A percentile compares a stretch with the other conserved stretches of the same genome.
phyloP scores from a whole-genome alignment of 2,797 vertebrate genomes.

The Apogon talboti region DNA sequence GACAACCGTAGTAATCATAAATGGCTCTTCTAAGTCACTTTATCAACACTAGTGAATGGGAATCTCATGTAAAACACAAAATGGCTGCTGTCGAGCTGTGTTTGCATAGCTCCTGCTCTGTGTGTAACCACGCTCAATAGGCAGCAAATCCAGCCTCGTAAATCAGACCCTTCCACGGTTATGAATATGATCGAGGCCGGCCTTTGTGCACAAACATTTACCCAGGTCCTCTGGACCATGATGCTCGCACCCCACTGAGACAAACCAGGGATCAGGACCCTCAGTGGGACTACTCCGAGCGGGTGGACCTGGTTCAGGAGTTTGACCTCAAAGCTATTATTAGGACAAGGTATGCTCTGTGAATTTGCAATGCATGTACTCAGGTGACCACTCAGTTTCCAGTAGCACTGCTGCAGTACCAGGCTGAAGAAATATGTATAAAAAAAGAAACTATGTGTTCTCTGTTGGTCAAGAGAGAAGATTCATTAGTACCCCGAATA shows the following conservation, averaged over 20 bases:
- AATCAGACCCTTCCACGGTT: slow-evolving; percentile 74
- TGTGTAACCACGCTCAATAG: slow-evolving; percentile 77
- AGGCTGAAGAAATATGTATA: too few relatives aligned
- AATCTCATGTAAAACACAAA: slow-evolving; percentile 46
- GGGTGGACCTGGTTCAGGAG: slow-evolving; percentile 70
- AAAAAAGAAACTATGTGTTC: too few relatives aligned
- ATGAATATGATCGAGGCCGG: slow-evolving; percentile 58
- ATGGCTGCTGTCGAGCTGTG: slow-evolving; percentile 67
- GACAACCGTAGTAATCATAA: slow-evolving; percentile 49
- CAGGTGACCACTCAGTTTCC: slow-evolving; percentile 43
- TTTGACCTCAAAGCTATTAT: slow-evolving; percentile 69
- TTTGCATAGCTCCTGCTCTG: slow-evolving; percentile 67
- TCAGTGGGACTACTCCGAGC: slow-evolving; percentile 54
- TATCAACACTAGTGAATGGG: slow-evolving; percentile 17
- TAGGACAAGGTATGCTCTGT: slow-evolving; percentile 52
- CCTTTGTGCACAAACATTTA: slow-evolving; percentile 80
- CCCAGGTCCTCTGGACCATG: slow-evolving; percentile 64
- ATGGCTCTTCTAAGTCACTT: slow-evolving; percentile 45
- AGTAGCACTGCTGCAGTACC: background rate
- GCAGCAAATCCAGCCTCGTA: slow-evolving; percentile 79
- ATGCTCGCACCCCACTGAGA: slow-evolving; percentile 63
- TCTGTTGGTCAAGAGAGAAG: too few relatives aligned
- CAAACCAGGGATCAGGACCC: slow-evolving; percentile 57
- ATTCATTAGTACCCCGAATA: too few relatives aligned
- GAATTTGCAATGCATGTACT: slow-evolving; percentile 51